Percentiles rank a stretch among this genome's conserved stretches.
phyloP scores from a whole-genome alignment of 1,140 invertebrate species.

The Ridgeia piscesae region DNA sequence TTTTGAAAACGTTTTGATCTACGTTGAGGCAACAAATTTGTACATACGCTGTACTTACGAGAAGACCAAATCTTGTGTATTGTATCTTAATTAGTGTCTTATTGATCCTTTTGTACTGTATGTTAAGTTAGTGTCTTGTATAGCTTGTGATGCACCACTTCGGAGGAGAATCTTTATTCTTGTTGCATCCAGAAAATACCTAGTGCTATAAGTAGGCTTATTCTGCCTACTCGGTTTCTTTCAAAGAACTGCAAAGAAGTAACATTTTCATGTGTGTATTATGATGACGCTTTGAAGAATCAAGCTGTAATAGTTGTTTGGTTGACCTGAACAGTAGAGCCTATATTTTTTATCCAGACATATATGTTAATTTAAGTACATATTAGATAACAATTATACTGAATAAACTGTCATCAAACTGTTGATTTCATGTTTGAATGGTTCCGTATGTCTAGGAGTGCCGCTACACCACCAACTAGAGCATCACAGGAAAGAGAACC shows the following conservation, averaged over 20 bases:
- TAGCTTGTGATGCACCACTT: not conserved
- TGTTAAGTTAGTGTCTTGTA: not conserved
- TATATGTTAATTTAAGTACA: not conserved
- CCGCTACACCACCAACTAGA: no score
- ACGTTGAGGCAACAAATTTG: not conserved
- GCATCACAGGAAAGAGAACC: no score
- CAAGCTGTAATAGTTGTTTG: not conserved
- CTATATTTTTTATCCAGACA: not conserved
- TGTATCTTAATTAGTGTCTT: not conserved
- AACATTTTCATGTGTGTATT: not conserved
- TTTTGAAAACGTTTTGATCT: not conserved
- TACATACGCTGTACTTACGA: not conserved
- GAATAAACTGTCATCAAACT: constrained; percentile 1
- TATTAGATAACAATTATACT: not conserved
- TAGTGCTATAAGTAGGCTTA: not conserved
- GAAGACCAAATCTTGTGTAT: not conserved
- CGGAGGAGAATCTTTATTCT: not conserved
- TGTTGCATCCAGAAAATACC: not conserved
- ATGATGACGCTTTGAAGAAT: not conserved
- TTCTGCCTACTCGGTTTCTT: not conserved
- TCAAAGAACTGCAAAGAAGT: not conserved
- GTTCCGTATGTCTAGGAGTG: no score
- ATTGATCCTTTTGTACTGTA: not conserved
- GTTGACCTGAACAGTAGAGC: not conserved
- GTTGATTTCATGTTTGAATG: not conserved